Conservation (phyloP, 1,140 invertebrate species). For the Akabosia matsudoensis region DNA sequence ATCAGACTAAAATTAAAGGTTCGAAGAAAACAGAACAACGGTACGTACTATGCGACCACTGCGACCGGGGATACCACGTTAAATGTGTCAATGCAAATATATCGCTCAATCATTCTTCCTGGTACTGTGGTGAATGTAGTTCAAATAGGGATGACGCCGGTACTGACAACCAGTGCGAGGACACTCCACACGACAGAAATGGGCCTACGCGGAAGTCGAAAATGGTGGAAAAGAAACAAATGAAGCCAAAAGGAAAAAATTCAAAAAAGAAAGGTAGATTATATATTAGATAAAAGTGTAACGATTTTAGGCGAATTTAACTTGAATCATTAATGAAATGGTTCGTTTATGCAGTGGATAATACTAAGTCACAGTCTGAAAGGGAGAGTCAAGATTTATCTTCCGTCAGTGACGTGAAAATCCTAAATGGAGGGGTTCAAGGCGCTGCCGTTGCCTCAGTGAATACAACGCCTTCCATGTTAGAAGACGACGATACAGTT, state of each 20-base stretch:
- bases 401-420: too few species aligned
- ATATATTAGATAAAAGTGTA: too few species aligned
- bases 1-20: not conserved
- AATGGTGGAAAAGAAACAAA: not conserved
- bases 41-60: slow-evolving; percentile 19
- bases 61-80: slow-evolving; percentile 21
- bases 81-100: slow-evolving; percentile 17
- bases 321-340: too few species aligned
- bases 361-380: too few species aligned
- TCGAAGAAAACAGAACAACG: not conserved
- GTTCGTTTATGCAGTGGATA: too few species aligned
- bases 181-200: not conserved
- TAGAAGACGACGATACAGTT: slow-evolving; percentile 59
- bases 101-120: not conserved
- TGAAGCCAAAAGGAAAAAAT: not conserved
- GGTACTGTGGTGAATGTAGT: slow-evolving; percentile 4
- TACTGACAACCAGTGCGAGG: not conserved
- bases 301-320: too few species aligned
- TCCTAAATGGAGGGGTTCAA: too few species aligned
- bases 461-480: not conserved
- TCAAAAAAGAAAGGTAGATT: not conserved
- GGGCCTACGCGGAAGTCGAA: not conserved
- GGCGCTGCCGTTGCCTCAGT: too few species aligned
- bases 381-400: too few species aligned
- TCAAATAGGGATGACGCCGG: not conserved